Base-by-base conservation (phyloP, 2,113 vertebrate species). In the Oryzias javanicus region DNA sequence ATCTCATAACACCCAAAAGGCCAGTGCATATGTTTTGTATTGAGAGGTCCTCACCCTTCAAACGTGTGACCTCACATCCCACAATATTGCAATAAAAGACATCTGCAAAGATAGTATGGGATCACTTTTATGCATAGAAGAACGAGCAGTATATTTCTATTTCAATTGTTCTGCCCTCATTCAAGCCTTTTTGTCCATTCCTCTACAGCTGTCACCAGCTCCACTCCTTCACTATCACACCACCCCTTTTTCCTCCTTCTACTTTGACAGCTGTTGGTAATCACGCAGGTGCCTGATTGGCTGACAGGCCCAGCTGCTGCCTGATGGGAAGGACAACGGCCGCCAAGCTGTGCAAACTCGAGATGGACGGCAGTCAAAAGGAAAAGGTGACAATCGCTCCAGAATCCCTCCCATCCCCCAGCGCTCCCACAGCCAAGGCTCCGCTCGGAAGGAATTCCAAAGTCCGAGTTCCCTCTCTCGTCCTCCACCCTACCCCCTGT, bases 221-320 rank as follows among this genome's bases (percentile, higher is more conserved):
- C 59, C 57, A 22, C 17, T 52, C 52, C 24, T 50, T 8, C 67
- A 73, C 55, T 67, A 53, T 61, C 50, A 64, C 61, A 50, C 76
- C 70, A 44, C 44, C 25, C 27, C 58, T 48, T 27, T n/a, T 8
- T 16, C 4, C 49, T 35, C 12, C 58, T 63, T 47, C 62, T 65
- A 78, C 69, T 81, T 81, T 62, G 70, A 81, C 86, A 88, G 85
- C 85, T 86, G 85, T 76, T 75, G 70, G 64, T 78, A 82, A 87
- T 89, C 78, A 78, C 22, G 71, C 85, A 89, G 86, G 84, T 89
- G 86, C 62, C 85, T 86, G 79, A 76, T 81, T 85, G 84, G 83
- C 64, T 79, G 68, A 70, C 72, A 60, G 70, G 51, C 27, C 61
- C 75, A 83, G 79, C 78, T 84, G 79, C 64, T 73, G 62, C 50